Conservation (phyloP, 2,113 vertebrate species). For the Nothobranchius furzeri region DNA sequence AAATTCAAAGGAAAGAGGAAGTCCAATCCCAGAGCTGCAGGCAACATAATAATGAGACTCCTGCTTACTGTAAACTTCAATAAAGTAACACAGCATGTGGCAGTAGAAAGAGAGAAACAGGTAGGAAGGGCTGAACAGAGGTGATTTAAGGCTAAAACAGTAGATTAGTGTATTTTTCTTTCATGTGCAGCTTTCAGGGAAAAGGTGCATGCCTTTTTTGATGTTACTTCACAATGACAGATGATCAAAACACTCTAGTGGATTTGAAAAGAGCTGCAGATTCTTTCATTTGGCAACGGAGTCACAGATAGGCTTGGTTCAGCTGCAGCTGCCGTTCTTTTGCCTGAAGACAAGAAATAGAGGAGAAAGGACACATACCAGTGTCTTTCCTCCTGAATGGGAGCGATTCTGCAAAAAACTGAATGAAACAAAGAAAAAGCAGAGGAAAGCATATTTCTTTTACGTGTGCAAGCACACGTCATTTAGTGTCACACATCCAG, state of each 20-base stretch:
- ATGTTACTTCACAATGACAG: neutral
- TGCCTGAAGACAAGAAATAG: slow-evolving; percentile 37
- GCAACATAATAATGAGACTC: slow-evolving; percentile 70
- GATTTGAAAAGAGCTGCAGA: slow-evolving; percentile 16
- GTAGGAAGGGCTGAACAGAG: neutral
- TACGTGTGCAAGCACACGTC: neutral
- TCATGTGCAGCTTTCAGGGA: neutral
- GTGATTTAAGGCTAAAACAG: neutral
- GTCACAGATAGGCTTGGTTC: slow-evolving; percentile 3
- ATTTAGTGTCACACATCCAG: slow-evolving; percentile 17
- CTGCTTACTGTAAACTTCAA: slow-evolving; percentile 60
- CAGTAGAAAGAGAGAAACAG: slow-evolving; percentile 7
- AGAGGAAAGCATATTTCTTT: neutral
- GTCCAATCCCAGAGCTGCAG: slow-evolving; percentile 47
- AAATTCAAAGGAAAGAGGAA: slow-evolving; percentile 45
- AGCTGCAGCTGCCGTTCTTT: slow-evolving; percentile 18
- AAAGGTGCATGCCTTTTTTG: neutral
- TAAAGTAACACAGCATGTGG: slow-evolving; percentile 15
- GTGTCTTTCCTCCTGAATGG: neutral
- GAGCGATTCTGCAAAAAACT: neutral
- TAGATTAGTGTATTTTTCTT: neutral
- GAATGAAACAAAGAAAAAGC: neutral
- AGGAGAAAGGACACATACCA: neutral
- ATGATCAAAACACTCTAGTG: slow-evolving; percentile 7
- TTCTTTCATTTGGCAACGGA: neutral